A percentile compares a stretch with the other conserved stretches of the same genome.
These are phyloP conservation scores for Craniophora ligustri DNA, from an alignment of 2,888 invertebrate species.

Conservation along the genomic window DNA sequence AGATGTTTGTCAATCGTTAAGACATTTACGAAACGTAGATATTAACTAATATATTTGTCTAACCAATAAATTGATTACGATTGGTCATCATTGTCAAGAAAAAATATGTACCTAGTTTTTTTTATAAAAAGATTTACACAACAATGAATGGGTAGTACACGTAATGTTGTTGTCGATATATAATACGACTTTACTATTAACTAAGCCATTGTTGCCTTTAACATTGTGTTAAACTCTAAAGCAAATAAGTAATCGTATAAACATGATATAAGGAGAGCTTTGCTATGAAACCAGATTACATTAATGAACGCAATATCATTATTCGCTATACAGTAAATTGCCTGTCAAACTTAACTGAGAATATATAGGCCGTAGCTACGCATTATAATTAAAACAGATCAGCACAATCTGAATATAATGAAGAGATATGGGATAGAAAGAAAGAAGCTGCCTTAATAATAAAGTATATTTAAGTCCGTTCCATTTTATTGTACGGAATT, in stretches of 20 bases:
- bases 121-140: background rate
- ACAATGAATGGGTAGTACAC: slow-evolving; percentile 12
- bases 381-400: background rate
- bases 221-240: background rate
- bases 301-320: slow-evolving; percentile 30
- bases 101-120: slow-evolving; percentile 5
- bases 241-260: slow-evolving; percentile 9
- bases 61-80: slow-evolving; percentile 3
- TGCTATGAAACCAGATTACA: slow-evolving; percentile 31
- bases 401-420: no score
- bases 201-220: background rate
- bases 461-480: no score
- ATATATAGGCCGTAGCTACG: slow-evolving; percentile 9
- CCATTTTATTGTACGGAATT: no score
- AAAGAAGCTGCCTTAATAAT: no score
- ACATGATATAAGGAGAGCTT: slow-evolving; percentile 9
- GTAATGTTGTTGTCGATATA: no score
- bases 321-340: slow-evolving; percentile 24
- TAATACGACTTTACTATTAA: no score
- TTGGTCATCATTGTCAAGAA: background rate
- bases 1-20: slow-evolving; percentile 3
- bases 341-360: slow-evolving; percentile 16
- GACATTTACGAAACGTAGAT: background rate
- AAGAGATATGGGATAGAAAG: no score
- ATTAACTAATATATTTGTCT: no score